A percentile compares a stretch with the other conserved stretches of the same genome.
phyloP scores from a whole-genome alignment of 2,113 vertebrate species.

The Sylvicapra grimmia region DNA sequence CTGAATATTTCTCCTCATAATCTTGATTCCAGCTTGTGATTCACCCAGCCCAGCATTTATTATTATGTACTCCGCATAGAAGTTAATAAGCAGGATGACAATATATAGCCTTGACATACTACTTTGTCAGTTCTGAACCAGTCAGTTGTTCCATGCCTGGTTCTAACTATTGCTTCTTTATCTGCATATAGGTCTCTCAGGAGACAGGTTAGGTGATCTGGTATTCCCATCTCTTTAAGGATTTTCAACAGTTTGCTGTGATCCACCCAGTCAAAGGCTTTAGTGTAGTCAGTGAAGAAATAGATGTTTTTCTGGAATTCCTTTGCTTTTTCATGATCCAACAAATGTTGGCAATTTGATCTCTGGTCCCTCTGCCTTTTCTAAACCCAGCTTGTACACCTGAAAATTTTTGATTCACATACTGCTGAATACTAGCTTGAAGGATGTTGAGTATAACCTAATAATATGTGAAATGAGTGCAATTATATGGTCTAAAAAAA shows the following conservation, averaged over 20 bases:
- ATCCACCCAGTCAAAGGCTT: background rate
- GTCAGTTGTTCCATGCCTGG: background rate
- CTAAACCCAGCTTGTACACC: background rate
- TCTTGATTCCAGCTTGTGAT: background rate
- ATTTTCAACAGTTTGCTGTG: background rate
- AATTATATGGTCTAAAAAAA: background rate
- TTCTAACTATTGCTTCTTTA: background rate
- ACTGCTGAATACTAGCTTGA: background rate
- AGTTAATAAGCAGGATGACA: background rate
- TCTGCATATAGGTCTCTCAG: background rate
- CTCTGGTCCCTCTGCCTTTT: background rate
- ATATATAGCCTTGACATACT: background rate
- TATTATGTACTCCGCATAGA: background rate
- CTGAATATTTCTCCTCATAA: background rate
- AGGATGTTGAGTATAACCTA: background rate
- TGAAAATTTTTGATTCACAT: background rate
- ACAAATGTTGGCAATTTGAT: background rate
- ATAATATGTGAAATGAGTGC: background rate
- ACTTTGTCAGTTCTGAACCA: background rate
- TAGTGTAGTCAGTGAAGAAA: background rate
- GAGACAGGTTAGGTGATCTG: background rate
- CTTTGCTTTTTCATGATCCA: background rate
- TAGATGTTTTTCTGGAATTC: background rate
- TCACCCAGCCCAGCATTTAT: background rate
- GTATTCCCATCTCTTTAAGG: background rate